Percentiles rank a stretch among this genome's conserved stretches.
These are phyloP conservation scores for Cephalopterus ornatus DNA, from an alignment of 2,113 vertebrate species.

Conservation along the genomic window DNA sequence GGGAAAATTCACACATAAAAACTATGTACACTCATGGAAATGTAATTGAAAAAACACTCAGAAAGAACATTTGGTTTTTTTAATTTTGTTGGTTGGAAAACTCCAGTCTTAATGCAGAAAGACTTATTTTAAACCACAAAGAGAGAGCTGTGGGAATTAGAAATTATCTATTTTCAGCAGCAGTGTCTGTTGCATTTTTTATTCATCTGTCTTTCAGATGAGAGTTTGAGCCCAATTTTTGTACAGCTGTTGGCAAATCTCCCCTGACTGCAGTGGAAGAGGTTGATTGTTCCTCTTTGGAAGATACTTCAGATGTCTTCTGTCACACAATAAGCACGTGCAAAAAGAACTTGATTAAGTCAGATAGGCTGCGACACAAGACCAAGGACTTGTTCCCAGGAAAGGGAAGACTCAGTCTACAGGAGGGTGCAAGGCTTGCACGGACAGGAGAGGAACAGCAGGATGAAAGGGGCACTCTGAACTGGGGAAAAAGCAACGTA, in stretches of 20 bases:
- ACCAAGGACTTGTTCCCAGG: not conserved
- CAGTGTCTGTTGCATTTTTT: slow-evolving; percentile 17
- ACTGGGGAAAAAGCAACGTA: not conserved
- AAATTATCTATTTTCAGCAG: slow-evolving; percentile 49
- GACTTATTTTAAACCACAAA: slow-evolving; percentile 44
- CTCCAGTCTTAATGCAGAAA: not conserved
- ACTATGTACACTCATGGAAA: not conserved
- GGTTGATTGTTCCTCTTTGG: not conserved
- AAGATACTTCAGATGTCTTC: not conserved
- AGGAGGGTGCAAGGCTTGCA: not conserved
- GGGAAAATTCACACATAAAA: slow-evolving; percentile 38
- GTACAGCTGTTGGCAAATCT: not conserved
- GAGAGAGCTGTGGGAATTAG: not conserved
- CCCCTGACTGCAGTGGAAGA: not conserved
- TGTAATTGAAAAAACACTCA: slow-evolving; percentile 24
- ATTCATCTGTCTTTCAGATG: slow-evolving; percentile 50
- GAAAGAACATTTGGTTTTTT: not conserved
- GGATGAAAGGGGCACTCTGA: not conserved
- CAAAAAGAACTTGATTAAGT: not conserved
- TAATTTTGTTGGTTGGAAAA: not conserved
- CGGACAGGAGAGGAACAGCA: not conserved
- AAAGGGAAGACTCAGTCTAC: not conserved
- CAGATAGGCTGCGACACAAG: not conserved
- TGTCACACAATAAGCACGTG: not conserved
- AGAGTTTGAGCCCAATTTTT: slow-evolving; percentile 12